Conservation (phyloP, 2,888 invertebrate species). For the Leptogaster cylindrica region DNA sequence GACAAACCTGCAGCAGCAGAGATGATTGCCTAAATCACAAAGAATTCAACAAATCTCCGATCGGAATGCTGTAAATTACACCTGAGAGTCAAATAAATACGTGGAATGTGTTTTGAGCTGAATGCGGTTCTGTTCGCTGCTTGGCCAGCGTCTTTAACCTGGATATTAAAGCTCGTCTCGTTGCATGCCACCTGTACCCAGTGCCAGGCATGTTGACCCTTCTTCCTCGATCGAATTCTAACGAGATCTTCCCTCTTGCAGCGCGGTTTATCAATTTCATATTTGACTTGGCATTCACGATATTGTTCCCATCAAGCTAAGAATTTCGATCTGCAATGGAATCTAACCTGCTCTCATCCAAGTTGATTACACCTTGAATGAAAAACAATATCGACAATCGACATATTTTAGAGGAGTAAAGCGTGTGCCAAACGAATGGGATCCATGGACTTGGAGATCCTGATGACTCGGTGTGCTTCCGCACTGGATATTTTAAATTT, state of each 20-base stretch:
- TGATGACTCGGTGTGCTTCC: too few relatives aligned
- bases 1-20: background rate
- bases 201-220: background rate
- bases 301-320: too few relatives aligned
- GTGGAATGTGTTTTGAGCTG: background rate
- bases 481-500: too few relatives aligned
- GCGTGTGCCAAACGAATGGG: too few relatives aligned
- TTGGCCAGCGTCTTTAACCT: constrained; percentile 33
- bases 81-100: background rate
- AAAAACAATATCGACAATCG: too few relatives aligned
- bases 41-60: constrained; percentile 16
- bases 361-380: too few relatives aligned
- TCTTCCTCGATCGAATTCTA: background rate
- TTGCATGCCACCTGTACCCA: constrained; percentile 23
- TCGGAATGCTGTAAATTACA: constrained; percentile 27
- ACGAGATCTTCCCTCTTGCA: background rate
- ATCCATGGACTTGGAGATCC: too few relatives aligned
- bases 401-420: too few relatives aligned
- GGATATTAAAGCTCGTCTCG: constrained; percentile 14
- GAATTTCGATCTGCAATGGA: too few relatives aligned
- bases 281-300: too few relatives aligned
- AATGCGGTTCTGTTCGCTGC: constrained; percentile 7
- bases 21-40: background rate
- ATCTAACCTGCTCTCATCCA: too few relatives aligned
- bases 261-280: too few relatives aligned